Conservation (phyloP, 2,888 invertebrate species). For the Listrodromus nycthemerus region DNA sequence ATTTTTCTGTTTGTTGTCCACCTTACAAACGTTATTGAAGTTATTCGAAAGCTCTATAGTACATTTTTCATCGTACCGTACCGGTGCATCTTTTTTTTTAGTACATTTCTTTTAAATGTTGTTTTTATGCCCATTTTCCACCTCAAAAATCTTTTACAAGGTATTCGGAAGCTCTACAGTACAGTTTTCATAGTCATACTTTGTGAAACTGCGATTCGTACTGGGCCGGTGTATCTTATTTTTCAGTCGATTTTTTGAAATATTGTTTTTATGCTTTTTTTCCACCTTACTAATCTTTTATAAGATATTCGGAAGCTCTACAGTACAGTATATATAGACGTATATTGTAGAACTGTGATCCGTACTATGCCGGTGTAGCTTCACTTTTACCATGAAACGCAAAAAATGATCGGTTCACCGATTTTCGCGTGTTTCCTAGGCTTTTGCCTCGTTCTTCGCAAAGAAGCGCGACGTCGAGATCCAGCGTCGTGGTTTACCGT, state of each 20-base stretch:
- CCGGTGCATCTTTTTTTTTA: too few species aligned
- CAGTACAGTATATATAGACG: not conserved
- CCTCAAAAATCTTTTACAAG: too few species aligned
- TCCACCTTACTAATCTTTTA: too few species aligned
- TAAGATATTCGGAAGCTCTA: not conserved
- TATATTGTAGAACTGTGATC: not conserved
- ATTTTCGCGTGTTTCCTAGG: slow-evolving; percentile 71
- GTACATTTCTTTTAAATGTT: not conserved
- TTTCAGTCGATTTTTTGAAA: too few species aligned
- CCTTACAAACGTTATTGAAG: too few species aligned
- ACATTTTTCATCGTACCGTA: too few species aligned
- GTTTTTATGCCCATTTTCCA: not conserved
- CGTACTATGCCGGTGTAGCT: slow-evolving; percentile 13
- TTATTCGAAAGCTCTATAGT: too few species aligned
- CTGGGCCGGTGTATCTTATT: slow-evolving; percentile 34
- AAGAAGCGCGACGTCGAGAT: slow-evolving; percentile 30
- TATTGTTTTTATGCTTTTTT: too few species aligned
- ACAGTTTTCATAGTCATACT: not conserved
- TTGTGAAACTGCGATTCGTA: not conserved
- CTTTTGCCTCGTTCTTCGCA: slow-evolving; percentile 25
- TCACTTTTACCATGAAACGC: slow-evolving; percentile 77
- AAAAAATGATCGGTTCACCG: slow-evolving; percentile 68
- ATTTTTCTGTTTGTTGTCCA: too few species aligned
- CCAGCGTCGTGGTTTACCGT: slow-evolving; percentile 37
- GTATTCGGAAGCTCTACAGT: not conserved